phyloP scores from a whole-genome alignment of 1,140 invertebrate species.

The Drosophila lowei region DNA sequence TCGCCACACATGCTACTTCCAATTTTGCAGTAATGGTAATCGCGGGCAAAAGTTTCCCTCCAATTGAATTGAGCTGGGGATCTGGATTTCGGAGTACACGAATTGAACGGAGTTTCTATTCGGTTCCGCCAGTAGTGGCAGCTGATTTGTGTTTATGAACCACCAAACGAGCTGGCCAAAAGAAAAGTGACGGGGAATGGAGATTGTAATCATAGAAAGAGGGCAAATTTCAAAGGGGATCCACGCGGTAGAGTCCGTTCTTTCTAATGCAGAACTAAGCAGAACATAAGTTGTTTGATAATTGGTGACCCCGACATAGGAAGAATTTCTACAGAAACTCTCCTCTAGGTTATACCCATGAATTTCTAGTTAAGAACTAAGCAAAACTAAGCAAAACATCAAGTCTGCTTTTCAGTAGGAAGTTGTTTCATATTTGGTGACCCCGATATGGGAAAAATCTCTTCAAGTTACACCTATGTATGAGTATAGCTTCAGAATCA shows the following conservation, averaged over 20 bases:
- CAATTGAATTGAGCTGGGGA: slow-evolving; percentile 43
- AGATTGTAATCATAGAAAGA: slow-evolving; percentile 31
- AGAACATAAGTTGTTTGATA: not conserved
- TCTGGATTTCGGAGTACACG: slow-evolving; percentile 46
- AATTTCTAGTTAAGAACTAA: too few relatives aligned
- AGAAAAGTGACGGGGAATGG: not conserved
- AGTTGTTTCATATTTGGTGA: too few relatives aligned
- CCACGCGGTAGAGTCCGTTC: not conserved
- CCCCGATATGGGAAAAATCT: too few relatives aligned
- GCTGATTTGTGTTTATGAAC: slow-evolving; percentile 38
- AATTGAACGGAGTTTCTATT: slow-evolving; percentile 52
- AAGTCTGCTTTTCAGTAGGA: too few relatives aligned
- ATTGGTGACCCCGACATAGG: too few relatives aligned
- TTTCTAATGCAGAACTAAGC: not conserved
- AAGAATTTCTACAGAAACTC: too few relatives aligned
- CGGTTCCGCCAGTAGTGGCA: slow-evolving; percentile 23
- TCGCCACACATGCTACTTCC: slow-evolving; percentile 76
- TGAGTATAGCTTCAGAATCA: too few relatives aligned
- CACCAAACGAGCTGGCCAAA: slow-evolving; percentile 22
- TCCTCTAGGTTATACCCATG: too few relatives aligned
- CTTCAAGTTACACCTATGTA: too few relatives aligned
- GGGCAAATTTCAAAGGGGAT: slow-evolving; percentile 18
- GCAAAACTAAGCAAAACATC: too few relatives aligned
- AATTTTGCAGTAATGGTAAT: slow-evolving; percentile 73
- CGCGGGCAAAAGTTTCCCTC: slow-evolving; percentile 36